Evolutionary conservation across 2,888 invertebrate genomes (phyloP).

Genomic region (Germaria angustata): DNA sequence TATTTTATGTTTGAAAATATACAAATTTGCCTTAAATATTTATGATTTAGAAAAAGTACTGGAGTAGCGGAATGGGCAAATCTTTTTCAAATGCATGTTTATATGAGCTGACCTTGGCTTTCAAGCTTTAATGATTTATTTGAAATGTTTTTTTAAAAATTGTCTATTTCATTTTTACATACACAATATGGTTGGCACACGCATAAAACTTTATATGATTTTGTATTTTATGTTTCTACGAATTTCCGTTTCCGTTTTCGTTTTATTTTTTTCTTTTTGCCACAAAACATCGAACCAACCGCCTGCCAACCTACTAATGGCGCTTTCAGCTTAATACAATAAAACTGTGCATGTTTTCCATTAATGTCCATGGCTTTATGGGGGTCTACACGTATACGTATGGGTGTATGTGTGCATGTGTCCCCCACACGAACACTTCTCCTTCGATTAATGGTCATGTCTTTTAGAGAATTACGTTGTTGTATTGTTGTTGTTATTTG

Average conservation of each 20-base stretch:
- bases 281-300: slow-evolving; percentile 6
- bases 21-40: not conserved
- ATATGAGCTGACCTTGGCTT: slow-evolving; percentile 54
- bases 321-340: not conserved
- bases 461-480: slow-evolving; percentile 1
- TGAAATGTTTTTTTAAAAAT: slow-evolving; percentile 34
- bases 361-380: slow-evolving; percentile 38
- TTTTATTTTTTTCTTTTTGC: slow-evolving; percentile 1
- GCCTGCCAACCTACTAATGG: not conserved
- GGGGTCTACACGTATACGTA: too few species aligned
- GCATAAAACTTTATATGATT: slow-evolving; percentile 49
- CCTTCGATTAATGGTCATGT: slow-evolving; percentile 31
- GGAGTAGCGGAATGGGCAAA: not conserved
- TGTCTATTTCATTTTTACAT: slow-evolving; percentile 31
- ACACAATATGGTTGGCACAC: not conserved
- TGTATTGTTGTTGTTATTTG: not conserved
- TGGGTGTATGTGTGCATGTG: too few species aligned
- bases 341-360: slow-evolving; percentile 26
- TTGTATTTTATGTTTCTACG: slow-evolving; percentile 57
- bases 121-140: slow-evolving; percentile 62
- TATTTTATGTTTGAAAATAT: not conserved
- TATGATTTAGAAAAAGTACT: not conserved
- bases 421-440: not conserved
- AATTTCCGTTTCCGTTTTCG: slow-evolving; percentile 66
- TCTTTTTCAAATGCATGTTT: not conserved